Percentiles rank a stretch among this genome's conserved stretches.
Evolutionary conservation across 2,113 vertebrate genomes (phyloP).

Genomic region (Equus quagga): DNA sequence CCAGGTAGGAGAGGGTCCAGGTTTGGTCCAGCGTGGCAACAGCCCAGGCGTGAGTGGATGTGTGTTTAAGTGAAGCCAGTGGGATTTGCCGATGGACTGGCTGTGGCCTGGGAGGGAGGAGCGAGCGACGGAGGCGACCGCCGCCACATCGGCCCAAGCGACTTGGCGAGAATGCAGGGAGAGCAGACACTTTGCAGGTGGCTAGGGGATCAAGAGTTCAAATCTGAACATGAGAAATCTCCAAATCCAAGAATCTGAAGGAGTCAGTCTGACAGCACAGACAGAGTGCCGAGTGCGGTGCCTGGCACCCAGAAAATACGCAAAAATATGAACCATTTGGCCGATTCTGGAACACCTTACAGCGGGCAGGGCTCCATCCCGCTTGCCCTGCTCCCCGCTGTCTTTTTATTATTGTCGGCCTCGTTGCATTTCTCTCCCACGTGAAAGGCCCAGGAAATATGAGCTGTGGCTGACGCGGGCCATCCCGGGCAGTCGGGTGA

Average conservation of each 20-base stretch:
- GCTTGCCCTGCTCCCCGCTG: rapidly evolving
- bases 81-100: not conserved
- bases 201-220: not conserved
- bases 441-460: slow-evolving; percentile 57
- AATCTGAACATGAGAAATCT: not conserved
- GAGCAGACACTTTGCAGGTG: not conserved
- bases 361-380: not conserved
- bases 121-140: not conserved
- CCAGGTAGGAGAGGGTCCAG: rapidly evolving
- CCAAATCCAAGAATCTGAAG: not conserved
- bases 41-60: too few species aligned
- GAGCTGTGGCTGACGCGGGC: not conserved
- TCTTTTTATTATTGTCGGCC: not conserved
- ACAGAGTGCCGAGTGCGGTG: rapidly evolving
- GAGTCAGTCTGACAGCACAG: not conserved
- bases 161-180: not conserved
- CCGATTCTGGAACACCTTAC: rapidly evolving
- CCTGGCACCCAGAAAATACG: not conserved
- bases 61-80: rapidly evolving
- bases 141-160: rapidly evolving
- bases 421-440: not conserved
- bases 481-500: not conserved
- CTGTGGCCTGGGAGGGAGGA: not conserved
- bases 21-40: rapidly evolving
- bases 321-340: not conserved